A percentile compares a stretch with the other conserved stretches of the same genome.
These are phyloP conservation scores for Kryphioiulus occultus DNA, from an alignment of 2,888 invertebrate genomes.

Conservation along the genomic window DNA sequence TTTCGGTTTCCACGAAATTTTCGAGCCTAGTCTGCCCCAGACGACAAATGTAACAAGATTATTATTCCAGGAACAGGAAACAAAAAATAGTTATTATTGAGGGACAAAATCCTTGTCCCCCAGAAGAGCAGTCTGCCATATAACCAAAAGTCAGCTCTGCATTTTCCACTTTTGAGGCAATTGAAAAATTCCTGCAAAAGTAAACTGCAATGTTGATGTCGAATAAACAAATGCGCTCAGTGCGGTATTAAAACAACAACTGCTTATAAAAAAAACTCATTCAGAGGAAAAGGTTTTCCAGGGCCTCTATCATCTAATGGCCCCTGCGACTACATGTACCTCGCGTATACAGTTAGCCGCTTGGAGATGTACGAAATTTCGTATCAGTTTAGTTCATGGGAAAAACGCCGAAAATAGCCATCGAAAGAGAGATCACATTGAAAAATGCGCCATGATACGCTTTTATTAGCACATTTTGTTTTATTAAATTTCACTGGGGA, in stretches of 20 bases:
- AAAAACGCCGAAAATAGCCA: conserved; percentile 13
- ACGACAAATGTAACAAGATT: no score
- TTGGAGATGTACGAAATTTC: neutral
- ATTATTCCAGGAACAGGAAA: neutral
- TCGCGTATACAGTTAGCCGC: neutral
- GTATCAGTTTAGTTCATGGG: conserved; percentile 28
- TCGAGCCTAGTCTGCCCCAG: no score
- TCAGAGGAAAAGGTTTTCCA: neutral
- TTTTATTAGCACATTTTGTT: conserved; percentile 30
- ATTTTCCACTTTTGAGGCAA: conserved; percentile 20
- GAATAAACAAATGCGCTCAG: neutral
- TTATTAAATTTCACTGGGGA: conserved; percentile 22
- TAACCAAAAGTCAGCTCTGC: neutral
- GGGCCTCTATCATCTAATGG: neutral
- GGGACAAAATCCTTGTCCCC: neutral
- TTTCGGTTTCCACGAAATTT: no score
- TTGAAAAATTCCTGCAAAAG: neutral
- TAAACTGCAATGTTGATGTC: neutral
- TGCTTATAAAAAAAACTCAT: conserved; percentile 15
- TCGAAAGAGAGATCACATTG: conserved; percentile 20
- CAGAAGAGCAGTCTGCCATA: neutral
- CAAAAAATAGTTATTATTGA: neutral
- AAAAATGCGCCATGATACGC: conserved; percentile 7
- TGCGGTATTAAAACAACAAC: conserved; percentile 9
- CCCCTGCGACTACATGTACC: neutral